Conservation (phyloP, 92 coral and sea anemone genomes). For the Porites cylindrica region DNA sequence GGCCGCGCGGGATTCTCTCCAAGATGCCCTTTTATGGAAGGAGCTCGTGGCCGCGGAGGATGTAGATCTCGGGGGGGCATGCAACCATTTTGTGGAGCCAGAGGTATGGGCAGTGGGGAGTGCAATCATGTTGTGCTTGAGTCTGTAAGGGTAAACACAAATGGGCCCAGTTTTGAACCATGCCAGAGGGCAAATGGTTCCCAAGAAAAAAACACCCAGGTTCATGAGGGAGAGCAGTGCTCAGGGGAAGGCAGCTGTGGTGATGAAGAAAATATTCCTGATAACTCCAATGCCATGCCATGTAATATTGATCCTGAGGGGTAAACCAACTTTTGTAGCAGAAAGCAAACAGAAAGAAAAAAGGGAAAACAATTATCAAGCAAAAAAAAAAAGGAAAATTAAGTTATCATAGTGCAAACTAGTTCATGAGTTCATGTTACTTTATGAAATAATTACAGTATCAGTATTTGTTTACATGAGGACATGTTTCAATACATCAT, state of each 20-base stretch:
- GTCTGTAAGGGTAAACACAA: background rate
- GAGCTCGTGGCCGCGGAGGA: conserved; percentile 12
- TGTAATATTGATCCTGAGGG: background rate
- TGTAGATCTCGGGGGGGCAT: conserved; percentile 24
- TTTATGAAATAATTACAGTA: background rate
- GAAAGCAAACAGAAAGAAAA: background rate
- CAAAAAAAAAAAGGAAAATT: background rate
- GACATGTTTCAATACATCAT: background rate
- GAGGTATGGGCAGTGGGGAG: background rate
- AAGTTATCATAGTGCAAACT: background rate
- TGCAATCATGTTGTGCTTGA: conserved; percentile 27
- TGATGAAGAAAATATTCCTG: conserved; percentile 10
- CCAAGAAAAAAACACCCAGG: background rate
- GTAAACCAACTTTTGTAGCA: background rate
- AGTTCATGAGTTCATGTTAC: conserved; percentile 35
- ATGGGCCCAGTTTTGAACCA: background rate
- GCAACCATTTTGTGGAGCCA: background rate
- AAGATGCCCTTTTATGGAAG: conserved; percentile 17
- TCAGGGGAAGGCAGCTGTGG: background rate
- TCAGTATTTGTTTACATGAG: background rate
- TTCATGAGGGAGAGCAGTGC: background rate
- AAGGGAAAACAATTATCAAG: background rate
- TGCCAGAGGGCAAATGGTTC: background rate
- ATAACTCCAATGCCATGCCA: background rate
- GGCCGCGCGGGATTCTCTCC: conserved; percentile 16